Percentiles rank a stretch among this genome's conserved stretches.
phyloP scores from a whole-genome alignment of 2,888 invertebrate genomes.

The Horisme vitalbata region DNA sequence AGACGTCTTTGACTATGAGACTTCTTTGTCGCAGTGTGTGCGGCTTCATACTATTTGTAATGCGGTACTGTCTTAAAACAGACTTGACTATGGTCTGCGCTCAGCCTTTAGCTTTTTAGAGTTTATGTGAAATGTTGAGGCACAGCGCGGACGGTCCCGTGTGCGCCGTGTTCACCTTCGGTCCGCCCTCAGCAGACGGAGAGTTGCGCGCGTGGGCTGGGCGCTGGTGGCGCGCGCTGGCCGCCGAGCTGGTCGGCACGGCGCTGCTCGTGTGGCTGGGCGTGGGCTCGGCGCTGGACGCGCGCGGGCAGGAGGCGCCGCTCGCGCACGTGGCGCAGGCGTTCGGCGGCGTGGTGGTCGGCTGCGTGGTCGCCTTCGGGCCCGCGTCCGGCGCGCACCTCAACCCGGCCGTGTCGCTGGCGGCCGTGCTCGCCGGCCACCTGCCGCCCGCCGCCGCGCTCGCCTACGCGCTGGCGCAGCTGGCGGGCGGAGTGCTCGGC shows the following conservation, averaged over 20 bases:
- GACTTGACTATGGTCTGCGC: no score
- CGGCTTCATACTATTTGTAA: no score
- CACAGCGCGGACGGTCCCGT: no score
- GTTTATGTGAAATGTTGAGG: no score
- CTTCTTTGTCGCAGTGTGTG: no score
- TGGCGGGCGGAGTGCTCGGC: slow-evolving; percentile 55
- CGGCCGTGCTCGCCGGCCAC: slow-evolving; percentile 81
- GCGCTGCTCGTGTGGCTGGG: slow-evolving; percentile 70
- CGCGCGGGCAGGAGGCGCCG: slow-evolving; percentile 31
- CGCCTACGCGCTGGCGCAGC: slow-evolving; percentile 57
- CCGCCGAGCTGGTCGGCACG: slow-evolving; percentile 60
- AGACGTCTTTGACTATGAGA: no score
- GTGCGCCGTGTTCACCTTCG: background rate
- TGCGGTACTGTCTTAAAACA: no score
- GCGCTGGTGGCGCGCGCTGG: slow-evolving; percentile 66
- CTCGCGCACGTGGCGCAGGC: slow-evolving; percentile 62
- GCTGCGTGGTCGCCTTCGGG: slow-evolving; percentile 79
- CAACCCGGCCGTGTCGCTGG: slow-evolving; percentile 90
- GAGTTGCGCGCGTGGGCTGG: slow-evolving; percentile 45
- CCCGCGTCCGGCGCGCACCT: slow-evolving; percentile 90
- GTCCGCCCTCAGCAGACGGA: background rate
- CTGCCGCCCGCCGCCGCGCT: slow-evolving; percentile 58
- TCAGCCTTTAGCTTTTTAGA: no score
- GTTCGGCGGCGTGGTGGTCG: slow-evolving; percentile 65
- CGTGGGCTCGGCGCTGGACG: slow-evolving; percentile 38